Conservation (phyloP, 2,797 vertebrate genomes). For the Threskiornis aethiopicus region DNA sequence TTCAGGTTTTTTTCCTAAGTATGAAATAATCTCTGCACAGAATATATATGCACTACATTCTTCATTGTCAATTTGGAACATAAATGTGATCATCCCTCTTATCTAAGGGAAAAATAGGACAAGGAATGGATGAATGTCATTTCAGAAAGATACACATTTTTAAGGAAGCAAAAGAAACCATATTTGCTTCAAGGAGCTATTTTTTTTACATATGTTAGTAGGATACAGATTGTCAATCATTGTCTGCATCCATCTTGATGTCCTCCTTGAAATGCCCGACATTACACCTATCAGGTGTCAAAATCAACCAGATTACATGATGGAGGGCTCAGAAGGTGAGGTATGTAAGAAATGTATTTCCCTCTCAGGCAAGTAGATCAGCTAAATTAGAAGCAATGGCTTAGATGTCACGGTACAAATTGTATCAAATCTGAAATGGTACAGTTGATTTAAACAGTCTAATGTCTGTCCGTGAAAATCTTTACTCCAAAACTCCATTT, state of each 20-base stretch:
- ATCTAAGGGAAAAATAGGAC: neutral
- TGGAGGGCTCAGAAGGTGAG: neutral
- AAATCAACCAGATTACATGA: slow-evolving; percentile 1
- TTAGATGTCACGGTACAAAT: neutral
- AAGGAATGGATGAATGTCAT: neutral
- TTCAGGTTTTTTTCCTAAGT: neutral
- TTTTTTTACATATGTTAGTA: neutral
- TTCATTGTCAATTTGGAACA: neutral
- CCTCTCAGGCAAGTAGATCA: neutral
- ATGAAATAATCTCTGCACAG: neutral
- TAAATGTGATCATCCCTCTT: neutral
- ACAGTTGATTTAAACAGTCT: neutral
- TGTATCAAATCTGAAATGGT: neutral
- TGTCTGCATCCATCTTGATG: neutral
- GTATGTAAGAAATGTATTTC: neutral
- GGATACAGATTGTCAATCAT: neutral
- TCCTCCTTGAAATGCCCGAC: neutral
- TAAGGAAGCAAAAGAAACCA: neutral
- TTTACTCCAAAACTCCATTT: neutral
- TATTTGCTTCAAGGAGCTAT: neutral
- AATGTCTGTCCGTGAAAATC: neutral
- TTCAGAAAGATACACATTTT: neutral
- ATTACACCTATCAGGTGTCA: neutral
- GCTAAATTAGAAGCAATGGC: neutral
- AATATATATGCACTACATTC: neutral